Evolutionary conservation across 2,888 invertebrate species (phyloP).

Genomic region (Thera britannica): DNA sequence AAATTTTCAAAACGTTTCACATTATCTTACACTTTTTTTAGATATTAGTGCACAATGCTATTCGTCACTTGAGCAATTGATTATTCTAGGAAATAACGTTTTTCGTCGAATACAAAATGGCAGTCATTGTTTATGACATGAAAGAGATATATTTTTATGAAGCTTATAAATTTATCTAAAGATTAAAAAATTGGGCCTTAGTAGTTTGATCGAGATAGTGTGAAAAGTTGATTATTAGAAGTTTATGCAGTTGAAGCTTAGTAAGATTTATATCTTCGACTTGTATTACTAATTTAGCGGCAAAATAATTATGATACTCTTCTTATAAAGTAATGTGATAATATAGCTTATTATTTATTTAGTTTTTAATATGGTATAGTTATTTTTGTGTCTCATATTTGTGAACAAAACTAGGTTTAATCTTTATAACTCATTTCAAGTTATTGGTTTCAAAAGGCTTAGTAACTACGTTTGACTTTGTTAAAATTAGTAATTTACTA

Average conservation of each 20-base stretch:
- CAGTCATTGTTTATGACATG: too few relatives aligned
- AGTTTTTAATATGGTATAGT: conserved; percentile 7
- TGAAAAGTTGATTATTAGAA: not conserved
- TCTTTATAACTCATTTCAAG: not conserved
- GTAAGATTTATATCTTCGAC: not conserved
- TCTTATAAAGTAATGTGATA: conserved; percentile 20
- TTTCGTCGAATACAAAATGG: too few relatives aligned
- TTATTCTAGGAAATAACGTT: too few relatives aligned
- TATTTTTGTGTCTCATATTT: conserved; percentile 12
- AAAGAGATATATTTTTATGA: not conserved
- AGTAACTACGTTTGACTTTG: not conserved
- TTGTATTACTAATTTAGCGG: not conserved
- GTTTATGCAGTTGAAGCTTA: not conserved
- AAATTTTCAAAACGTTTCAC: not conserved
- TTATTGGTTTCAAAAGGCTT: not conserved
- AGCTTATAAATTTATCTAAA: too few relatives aligned
- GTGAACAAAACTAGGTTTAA: conserved; percentile 18
- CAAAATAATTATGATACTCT: not conserved
- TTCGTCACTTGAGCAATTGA: not conserved
- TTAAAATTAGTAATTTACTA: not conserved
- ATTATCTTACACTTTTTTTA: not conserved
- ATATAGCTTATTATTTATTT: conserved; percentile 10
- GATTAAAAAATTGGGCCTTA: too few relatives aligned
- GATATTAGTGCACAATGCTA: not conserved
- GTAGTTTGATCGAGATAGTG: not conserved